Conservation (phyloP, 2,888 invertebrate species). For the Cosmorhoe ocellata region DNA sequence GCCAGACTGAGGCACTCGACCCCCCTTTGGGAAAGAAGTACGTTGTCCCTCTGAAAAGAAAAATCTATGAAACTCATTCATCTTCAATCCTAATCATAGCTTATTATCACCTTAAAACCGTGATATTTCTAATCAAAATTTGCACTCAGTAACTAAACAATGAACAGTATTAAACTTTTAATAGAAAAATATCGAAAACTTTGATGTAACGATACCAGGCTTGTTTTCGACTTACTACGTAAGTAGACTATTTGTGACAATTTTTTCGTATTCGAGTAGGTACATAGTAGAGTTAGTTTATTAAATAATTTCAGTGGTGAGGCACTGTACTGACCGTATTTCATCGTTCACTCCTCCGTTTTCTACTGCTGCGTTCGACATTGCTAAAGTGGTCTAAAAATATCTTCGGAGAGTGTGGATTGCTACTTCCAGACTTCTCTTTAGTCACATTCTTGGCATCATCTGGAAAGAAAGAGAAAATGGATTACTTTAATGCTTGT, state of each 20-base stretch:
- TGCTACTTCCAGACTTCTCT: slow-evolving; percentile 27
- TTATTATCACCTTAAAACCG: no score
- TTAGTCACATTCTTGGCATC: slow-evolving; percentile 54
- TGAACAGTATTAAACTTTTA: no score
- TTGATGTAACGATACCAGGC: no score
- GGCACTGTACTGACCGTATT: slow-evolving; percentile 60
- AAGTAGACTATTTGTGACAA: no score
- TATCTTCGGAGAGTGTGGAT: slow-evolving; percentile 25
- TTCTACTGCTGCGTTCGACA: slow-evolving; percentile 68
- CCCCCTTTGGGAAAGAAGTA: slow-evolving; percentile 71
- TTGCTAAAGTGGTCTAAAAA: slow-evolving; percentile 38
- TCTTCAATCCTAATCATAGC: no score
- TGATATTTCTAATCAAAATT: no score
- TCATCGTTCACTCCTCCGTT: slow-evolving; percentile 59
- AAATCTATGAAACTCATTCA: neutral
- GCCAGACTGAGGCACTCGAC: slow-evolving; percentile 61
- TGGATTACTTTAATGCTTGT: slow-evolving; percentile 4
- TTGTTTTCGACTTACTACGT: no score
- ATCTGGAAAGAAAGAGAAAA: slow-evolving; percentile 49
- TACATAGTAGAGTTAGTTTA: no score
- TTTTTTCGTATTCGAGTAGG: no score
- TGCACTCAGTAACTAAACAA: no score
- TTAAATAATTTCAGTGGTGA: no score
- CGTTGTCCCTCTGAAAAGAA: slow-evolving; percentile 67
- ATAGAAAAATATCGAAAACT: no score